Conservation (phyloP, 2,113 vertebrate species). For the Diphyllodes magnificus region DNA sequence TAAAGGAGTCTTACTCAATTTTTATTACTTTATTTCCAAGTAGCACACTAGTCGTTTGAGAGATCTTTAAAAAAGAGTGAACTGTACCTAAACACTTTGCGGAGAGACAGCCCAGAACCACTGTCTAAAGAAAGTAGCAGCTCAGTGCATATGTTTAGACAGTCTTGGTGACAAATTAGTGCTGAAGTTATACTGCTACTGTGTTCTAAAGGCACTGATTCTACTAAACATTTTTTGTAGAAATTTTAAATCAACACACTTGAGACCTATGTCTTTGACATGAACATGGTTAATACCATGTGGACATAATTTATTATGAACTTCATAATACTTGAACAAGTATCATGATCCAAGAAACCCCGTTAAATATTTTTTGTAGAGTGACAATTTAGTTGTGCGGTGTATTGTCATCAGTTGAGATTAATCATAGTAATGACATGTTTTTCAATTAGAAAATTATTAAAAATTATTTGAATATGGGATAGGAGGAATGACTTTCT, state of each 20-base stretch:
- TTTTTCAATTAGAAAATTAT: constrained; percentile 36
- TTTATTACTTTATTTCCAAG: neutral
- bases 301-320: constrained; percentile 21
- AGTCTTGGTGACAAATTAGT: neutral
- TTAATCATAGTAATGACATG: constrained; percentile 36
- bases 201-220: neutral
- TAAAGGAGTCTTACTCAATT: neutral
- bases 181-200: neutral
- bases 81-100: neutral
- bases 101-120: neutral
- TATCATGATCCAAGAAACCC: neutral
- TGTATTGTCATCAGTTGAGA: constrained; percentile 29
- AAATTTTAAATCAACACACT: neutral
- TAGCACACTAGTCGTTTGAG: neutral
- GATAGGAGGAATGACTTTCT: neutral
- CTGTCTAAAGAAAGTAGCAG: neutral
- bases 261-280: constrained; percentile 4
- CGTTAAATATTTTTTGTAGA: neutral
- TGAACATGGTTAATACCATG: neutral
- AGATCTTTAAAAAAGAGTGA: neutral
- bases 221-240: neutral
- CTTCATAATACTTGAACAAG: constrained; percentile 1
- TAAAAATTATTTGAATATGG: constrained; percentile 29
- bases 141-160: neutral
- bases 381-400: neutral